These are phyloP conservation scores for Lamproptera curius DNA, from an alignment of 2,888 invertebrate genomes.

Conservation along the genomic window DNA sequence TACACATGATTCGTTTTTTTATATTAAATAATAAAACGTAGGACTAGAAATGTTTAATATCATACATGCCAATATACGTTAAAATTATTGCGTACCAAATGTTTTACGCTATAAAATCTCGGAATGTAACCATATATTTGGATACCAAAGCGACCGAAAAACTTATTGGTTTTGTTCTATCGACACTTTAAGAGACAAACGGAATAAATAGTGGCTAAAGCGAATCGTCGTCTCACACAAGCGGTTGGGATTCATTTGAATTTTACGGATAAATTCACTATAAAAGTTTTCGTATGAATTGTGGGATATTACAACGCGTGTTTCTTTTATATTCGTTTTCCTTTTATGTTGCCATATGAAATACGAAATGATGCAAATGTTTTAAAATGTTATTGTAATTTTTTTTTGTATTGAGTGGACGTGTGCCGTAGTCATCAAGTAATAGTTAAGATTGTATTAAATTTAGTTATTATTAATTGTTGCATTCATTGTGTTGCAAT, in stretches of 20 bases:
- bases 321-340: too few species aligned
- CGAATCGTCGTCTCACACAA: constrained; percentile 8
- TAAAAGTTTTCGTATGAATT: neutral
- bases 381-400: too few species aligned
- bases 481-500: too few species aligned
- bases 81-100: too few species aligned
- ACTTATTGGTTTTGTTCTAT: constrained; percentile 30
- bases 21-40: neutral
- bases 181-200: constrained; percentile 15
- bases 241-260: constrained; percentile 9
- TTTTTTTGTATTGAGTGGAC: too few species aligned
- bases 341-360: too few species aligned
- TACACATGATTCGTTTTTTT: neutral
- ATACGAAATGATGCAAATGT: too few species aligned
- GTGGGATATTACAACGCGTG: constrained; percentile 1
- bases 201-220: constrained; percentile 5
- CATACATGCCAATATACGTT: neutral
- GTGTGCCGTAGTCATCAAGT: too few species aligned
- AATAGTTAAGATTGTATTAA: too few species aligned
- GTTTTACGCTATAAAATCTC: constrained; percentile 14
- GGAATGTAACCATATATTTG: constrained; percentile 15
- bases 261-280: constrained; percentile 6
- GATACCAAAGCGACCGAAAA: constrained; percentile 22
- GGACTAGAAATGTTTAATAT: neutral
- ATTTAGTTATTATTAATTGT: too few species aligned